Percentiles rank a stretch among this genome's conserved stretches.
phyloP scores from a whole-genome alignment of 2,113 vertebrate genomes.

The Channa argus region DNA sequence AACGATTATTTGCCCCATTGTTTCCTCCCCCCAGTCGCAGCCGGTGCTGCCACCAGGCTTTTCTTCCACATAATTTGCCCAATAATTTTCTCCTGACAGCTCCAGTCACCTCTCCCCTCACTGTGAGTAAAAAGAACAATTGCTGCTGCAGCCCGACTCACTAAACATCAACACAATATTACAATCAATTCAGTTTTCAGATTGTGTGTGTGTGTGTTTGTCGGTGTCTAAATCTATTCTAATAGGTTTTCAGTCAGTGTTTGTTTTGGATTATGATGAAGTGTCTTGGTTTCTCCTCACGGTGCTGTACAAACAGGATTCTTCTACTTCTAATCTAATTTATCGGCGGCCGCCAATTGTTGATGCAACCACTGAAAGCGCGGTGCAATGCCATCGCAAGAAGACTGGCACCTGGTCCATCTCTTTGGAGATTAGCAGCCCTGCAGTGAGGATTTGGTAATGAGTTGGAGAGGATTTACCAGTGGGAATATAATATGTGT shows the following conservation, averaged over 20 bases:
- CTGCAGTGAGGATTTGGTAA: constrained; percentile 72
- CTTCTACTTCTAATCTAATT: constrained; percentile 55
- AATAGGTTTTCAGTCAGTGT: neutral
- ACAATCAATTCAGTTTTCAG: constrained; percentile 8
- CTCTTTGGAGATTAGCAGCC: constrained; percentile 67
- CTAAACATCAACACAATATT: constrained; percentile 20
- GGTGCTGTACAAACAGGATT: constrained; percentile 17
- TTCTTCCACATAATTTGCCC: constrained; percentile 28
- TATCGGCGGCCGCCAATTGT: constrained; percentile 45
- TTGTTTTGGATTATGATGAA: constrained; percentile 13
- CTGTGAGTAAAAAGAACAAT: constrained; percentile 34
- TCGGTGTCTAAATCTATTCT: neutral
- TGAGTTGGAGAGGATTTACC: constrained; percentile 76
- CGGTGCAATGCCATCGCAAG: constrained; percentile 70
- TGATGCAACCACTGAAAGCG: constrained; percentile 70
- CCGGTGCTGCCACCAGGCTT: constrained; percentile 27
- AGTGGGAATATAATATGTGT: constrained; percentile 70
- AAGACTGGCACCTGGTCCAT: constrained; percentile 66
- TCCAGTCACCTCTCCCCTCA: constrained; percentile 34
- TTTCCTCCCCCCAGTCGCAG: constrained; percentile 32
- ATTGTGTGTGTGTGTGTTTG: neutral
- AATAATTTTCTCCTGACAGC: constrained; percentile 46
- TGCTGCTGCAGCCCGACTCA: constrained; percentile 7
- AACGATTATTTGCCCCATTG: constrained; percentile 31
- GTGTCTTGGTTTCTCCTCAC: constrained; percentile 23